Evolutionary conservation across 1,140 invertebrate species (phyloP), one percentile per base, ranked within the genome.

Genomic region (Micrasema minimum): DNA sequence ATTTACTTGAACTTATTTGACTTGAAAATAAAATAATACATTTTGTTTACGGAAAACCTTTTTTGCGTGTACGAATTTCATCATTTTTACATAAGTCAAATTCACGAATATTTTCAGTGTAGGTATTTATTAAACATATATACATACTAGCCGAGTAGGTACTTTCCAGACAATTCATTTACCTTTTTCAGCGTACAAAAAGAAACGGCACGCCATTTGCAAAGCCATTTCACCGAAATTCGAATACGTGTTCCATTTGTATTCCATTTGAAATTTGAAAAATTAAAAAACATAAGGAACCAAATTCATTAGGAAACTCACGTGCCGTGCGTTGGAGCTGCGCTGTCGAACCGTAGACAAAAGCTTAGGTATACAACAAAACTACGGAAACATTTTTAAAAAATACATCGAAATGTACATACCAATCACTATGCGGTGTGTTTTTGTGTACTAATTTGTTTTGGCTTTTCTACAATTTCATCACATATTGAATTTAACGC

Each of bases 281-380:
- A 53, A 53, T 35, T 53, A 53, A 26, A 53, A 53, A 53, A 53
- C 50, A 53, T 53, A 53, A 53, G 23, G 50, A 53, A 53, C 50
- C 50, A 31, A 53, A 26, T 35, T 53, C 50, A 26, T 53, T 53
- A 53, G 20, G n/a, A 6, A 20, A 5, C 11, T 45, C 18, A 48
- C 46, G 18, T 16, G 18, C 18, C n/a, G 20, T 0, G 16, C 46
- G 16, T 48, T 11, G 18, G 6, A 18, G 20, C 18, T 48, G 46
- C n/a, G 18, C 43, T 45, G 43, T 45, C n/a, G n/a, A n/a, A n/a
- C n/a, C n/a, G n/a, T n/a, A n/a, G n/a, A n/a, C n/a, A n/a, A n/a
- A n/a, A n/a, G n/a, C n/a, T n/a, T n/a, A n/a, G n/a, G n/a, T n/a
- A n/a, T n/a, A n/a, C n/a, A n/a, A n/a, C n/a, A n/a, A n/a, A n/a